A percentile compares a stretch with the other conserved stretches of the same genome.
phyloP scores from a whole-genome alignment of 2,888 invertebrate genomes.

The Tiliacea aurago region DNA sequence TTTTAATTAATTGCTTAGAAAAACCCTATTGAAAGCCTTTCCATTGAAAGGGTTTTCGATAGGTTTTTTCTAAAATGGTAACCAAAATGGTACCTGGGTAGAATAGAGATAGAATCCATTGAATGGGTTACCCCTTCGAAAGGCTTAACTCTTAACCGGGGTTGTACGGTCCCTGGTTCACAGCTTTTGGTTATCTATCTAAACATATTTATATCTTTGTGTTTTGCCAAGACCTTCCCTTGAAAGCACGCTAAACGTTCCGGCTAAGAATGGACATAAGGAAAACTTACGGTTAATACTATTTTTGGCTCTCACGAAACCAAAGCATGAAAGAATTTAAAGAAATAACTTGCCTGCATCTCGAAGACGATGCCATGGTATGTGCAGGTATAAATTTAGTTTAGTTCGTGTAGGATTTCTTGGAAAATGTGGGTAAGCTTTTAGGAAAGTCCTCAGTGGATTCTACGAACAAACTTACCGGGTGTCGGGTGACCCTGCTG shows the following conservation, averaged over 20 bases:
- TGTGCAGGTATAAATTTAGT: slow-evolving; percentile 46
- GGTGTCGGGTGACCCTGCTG: slow-evolving; percentile 18
- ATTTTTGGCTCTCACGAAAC: background rate
- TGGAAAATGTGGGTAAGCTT: slow-evolving; percentile 55
- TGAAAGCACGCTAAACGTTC: background rate
- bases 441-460: slow-evolving; percentile 45
- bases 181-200: too few species aligned
- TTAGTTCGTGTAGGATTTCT: slow-evolving; percentile 39
- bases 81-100: too few species aligned
- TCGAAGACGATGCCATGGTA: slow-evolving; percentile 19
- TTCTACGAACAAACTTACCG: slow-evolving; percentile 36
- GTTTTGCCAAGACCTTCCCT: background rate
- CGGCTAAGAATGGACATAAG: background rate
- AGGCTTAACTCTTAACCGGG: too few species aligned
- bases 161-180: too few species aligned
- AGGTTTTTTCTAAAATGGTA: too few species aligned
- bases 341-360: slow-evolving; percentile 22
- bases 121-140: too few species aligned
- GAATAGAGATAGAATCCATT: too few species aligned
- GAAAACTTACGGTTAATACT: background rate
- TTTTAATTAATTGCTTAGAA: too few species aligned
- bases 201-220: background rate
- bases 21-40: too few species aligned
- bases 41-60: too few species aligned
- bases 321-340: slow-evolving; percentile 27